phyloP scores from a whole-genome alignment of 1,140 invertebrate genomes.

The Branchinecta lindahli region DNA sequence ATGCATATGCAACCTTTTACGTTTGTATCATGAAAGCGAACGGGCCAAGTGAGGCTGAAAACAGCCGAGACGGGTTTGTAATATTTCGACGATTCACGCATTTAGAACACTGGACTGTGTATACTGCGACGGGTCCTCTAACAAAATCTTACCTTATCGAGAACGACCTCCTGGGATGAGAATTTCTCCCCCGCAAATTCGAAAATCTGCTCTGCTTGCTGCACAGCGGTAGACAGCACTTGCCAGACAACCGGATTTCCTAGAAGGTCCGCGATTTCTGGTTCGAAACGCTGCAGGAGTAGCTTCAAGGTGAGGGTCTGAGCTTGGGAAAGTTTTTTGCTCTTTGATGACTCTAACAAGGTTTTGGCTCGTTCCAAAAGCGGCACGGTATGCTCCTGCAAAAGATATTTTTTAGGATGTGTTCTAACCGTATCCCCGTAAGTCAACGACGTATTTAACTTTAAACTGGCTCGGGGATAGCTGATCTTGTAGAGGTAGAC shows the following conservation, averaged over 20 bases:
- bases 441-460: too few species aligned
- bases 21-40: too few species aligned
- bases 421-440: too few species aligned
- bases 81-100: too few species aligned
- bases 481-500: too few species aligned
- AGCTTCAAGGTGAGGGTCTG: background rate
- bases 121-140: too few species aligned
- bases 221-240: background rate
- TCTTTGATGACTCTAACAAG: background rate
- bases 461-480: too few species aligned
- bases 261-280: background rate
- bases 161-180: background rate
- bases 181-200: background rate
- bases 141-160: background rate
- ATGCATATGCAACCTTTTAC: too few species aligned
- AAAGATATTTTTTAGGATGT: background rate
- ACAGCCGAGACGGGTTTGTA: too few species aligned
- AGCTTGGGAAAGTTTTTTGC: background rate
- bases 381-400: background rate
- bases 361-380: background rate
- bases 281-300: background rate
- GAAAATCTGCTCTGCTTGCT: background rate
- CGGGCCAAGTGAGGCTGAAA: too few species aligned
- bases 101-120: too few species aligned
- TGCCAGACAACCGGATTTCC: background rate